Evolutionary conservation across 2,888 invertebrate species (phyloP).

Genomic region (Pristionchus entomophagus): DNA sequence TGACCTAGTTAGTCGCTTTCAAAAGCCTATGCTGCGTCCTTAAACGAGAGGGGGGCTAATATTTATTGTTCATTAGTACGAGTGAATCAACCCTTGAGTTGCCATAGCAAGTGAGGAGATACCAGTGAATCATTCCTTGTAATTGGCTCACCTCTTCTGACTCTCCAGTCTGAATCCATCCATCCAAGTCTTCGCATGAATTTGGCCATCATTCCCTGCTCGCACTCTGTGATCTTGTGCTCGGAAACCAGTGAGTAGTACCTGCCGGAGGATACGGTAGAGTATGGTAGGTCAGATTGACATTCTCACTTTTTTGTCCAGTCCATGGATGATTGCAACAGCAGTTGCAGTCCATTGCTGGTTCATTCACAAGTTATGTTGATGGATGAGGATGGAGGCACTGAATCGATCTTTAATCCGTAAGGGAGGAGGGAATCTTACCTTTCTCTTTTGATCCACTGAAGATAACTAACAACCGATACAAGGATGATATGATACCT

Average conservation of each 20-base stretch:
- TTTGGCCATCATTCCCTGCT: constrained; percentile 68
- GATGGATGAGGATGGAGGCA: constrained; percentile 40
- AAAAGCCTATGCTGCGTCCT: no score
- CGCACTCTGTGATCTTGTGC: constrained; percentile 59
- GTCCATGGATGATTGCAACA: constrained; percentile 41
- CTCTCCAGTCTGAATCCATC: constrained; percentile 54
- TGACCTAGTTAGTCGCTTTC: no score
- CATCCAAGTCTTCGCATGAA: constrained; percentile 65
- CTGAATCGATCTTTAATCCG: neutral
- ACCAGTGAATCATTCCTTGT: neutral
- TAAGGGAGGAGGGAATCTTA: neutral
- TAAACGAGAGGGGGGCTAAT: no score
- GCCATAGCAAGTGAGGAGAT: constrained; percentile 30
- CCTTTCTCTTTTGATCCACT: constrained; percentile 57
- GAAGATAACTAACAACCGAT: constrained; percentile 50
- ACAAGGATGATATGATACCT: constrained; percentile 76
- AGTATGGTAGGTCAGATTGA: no score
- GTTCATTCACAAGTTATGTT: constrained; percentile 38
- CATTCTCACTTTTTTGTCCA: constrained; percentile 33
- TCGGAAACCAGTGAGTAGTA: constrained; percentile 66
- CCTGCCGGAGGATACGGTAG: constrained; percentile 34
- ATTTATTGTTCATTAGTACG: constrained; percentile 63
- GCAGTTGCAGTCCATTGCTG: constrained; percentile 7
- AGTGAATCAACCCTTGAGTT: constrained; percentile 55
- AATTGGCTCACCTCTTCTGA: constrained; percentile 17